Evolutionary conservation across 2,113 vertebrate species (phyloP).

Genomic region (Acanthisitta chloris): DNA sequence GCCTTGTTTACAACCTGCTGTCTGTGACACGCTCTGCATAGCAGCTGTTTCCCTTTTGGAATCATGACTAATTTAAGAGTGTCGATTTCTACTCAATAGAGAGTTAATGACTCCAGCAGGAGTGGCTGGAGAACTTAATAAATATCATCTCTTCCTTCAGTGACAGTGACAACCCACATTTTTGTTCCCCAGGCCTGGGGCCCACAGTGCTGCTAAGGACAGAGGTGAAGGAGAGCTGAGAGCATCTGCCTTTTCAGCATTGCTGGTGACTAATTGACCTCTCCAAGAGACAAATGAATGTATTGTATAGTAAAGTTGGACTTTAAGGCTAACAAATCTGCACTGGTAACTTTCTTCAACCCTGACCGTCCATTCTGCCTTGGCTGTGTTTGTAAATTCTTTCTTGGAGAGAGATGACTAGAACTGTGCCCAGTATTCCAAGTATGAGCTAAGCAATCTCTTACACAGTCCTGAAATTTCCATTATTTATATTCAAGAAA

Average conservation of each 20-base stretch:
- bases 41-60: slow-evolving; percentile 53
- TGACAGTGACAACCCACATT: not conserved
- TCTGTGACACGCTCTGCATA: not conserved
- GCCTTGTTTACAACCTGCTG: not conserved
- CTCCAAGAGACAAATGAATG: not conserved
- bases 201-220: not conserved
- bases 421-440: not conserved
- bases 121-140: not conserved
- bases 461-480: not conserved
- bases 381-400: slow-evolving; percentile 4
- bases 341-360: not conserved
- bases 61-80: not conserved
- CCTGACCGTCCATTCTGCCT: not conserved
- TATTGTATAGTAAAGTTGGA: not conserved
- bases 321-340: not conserved
- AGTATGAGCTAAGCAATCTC: slow-evolving; percentile 16
- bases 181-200: not conserved
- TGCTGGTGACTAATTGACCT: not conserved
- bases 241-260: not conserved
- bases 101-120: not conserved
- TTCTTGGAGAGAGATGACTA: not conserved
- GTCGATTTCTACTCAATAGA: slow-evolving; percentile 10
- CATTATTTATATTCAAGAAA: slow-evolving; percentile 37
- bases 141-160: not conserved
- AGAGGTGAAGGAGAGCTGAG: not conserved